Evolutionary conservation across 2,113 vertebrate species (phyloP).

Genomic region (Suricata suricatta): DNA sequence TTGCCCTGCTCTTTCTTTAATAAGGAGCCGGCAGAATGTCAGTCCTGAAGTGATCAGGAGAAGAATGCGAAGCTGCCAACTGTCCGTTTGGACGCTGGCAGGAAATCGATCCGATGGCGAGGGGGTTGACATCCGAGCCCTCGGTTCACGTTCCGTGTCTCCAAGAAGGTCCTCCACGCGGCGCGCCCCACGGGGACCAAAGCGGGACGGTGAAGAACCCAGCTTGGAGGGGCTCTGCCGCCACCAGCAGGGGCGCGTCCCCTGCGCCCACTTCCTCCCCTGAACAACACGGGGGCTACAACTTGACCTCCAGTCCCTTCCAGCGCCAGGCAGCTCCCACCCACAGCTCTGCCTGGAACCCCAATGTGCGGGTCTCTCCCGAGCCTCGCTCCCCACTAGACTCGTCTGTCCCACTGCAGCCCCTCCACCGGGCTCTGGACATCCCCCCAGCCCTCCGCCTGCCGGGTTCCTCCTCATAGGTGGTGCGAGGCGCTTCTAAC

Average conservation of each 20-base stretch:
- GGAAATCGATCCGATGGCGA: constrained; percentile 27
- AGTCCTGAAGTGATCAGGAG: constrained; percentile 28
- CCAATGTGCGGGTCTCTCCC: accelerated
- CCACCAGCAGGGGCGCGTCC: background rate
- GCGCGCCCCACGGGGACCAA: background rate
- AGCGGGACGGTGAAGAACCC: background rate
- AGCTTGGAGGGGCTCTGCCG: background rate
- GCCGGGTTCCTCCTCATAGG: accelerated
- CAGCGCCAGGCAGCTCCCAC: background rate
- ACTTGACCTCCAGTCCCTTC: background rate
- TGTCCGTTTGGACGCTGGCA: background rate
- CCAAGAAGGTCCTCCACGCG: background rate
- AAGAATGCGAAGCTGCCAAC: constrained; percentile 22
- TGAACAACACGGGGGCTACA: background rate
- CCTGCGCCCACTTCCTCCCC: background rate
- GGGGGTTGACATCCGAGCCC: background rate
- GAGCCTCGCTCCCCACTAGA: accelerated
- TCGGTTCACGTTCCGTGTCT: background rate
- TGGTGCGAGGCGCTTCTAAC: background rate
- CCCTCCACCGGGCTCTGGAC: accelerated
- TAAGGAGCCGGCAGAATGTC: background rate
- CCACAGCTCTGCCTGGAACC: too few species aligned
- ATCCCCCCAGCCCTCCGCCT: background rate
- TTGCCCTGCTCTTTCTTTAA: background rate
- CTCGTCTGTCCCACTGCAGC: background rate